Evolutionary conservation across 1,140 invertebrate species (phyloP).

Genomic region (Lineus longissimus): DNA sequence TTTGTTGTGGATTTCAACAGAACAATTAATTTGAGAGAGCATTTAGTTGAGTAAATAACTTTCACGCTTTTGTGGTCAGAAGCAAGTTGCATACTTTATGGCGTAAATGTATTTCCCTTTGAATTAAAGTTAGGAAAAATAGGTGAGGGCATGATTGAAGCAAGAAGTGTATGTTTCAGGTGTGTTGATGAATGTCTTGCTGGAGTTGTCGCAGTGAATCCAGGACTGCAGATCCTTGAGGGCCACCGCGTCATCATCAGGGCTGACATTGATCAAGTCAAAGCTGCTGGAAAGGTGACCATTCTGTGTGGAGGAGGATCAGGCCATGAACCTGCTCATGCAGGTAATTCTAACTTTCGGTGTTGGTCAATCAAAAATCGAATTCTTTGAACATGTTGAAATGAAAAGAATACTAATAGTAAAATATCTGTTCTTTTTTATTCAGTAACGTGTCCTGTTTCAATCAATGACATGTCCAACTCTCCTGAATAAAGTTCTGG

Average conservation of each 20-base stretch:
- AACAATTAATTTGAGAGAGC: too few species aligned
- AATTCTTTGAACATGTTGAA: conserved; percentile 13
- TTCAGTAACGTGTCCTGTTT: too few species aligned
- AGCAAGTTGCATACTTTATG: too few species aligned
- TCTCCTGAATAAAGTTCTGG: too few species aligned
- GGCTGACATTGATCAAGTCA: conserved; percentile 57
- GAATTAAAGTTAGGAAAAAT: too few species aligned
- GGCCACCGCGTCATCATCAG: conserved; percentile 62
- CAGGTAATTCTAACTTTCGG: conserved; percentile 56
- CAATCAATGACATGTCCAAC: too few species aligned
- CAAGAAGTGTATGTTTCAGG: conserved; percentile 18
- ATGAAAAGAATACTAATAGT: neutral
- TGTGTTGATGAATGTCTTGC: conserved; percentile 68
- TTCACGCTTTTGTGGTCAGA: too few species aligned
- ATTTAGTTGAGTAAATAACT: too few species aligned
- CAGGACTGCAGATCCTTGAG: conserved; percentile 60
- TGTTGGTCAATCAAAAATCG: too few species aligned
- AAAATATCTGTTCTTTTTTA: neutral
- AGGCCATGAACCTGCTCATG: conserved; percentile 78
- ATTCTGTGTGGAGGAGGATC: conserved; percentile 74
- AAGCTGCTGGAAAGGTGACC: conserved; percentile 60
- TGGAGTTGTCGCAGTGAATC: conserved; percentile 64
- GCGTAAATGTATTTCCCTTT: too few species aligned
- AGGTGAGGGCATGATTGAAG: too few species aligned
- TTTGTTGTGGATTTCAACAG: too few species aligned